Percentiles rank a stretch among this genome's conserved stretches.
Conservation (phyloP, 2,113 vertebrate species). For the Otocyon megalotis region DNA sequence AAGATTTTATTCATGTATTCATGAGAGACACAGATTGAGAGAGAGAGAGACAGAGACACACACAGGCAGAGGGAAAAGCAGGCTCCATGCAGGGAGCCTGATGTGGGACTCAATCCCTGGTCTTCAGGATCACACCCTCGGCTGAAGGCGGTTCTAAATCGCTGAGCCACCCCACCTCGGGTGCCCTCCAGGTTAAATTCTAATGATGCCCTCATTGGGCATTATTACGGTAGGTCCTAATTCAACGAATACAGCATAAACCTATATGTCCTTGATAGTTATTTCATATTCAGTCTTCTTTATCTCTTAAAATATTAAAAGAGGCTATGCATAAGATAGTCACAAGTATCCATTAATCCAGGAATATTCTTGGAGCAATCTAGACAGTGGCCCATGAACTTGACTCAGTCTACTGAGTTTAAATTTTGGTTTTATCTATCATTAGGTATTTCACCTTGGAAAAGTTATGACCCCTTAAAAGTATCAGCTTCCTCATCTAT, state of each 20-base stretch:
- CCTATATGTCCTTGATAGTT: background rate
- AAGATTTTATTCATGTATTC: too few species aligned
- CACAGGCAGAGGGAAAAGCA: too few species aligned
- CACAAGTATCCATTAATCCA: background rate
- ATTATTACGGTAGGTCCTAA: background rate
- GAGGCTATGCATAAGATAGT: background rate
- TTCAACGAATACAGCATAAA: background rate
- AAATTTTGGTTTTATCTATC: background rate
- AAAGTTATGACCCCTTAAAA: background rate
- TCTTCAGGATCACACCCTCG: too few species aligned
- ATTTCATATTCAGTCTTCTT: background rate
- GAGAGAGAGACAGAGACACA: too few species aligned
- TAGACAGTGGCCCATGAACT: rapidly evolving
- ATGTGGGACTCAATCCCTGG: too few species aligned
- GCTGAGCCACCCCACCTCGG: too few species aligned
- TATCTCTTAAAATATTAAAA: background rate
- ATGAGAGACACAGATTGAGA: too few species aligned
- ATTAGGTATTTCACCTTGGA: background rate
- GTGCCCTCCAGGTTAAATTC: background rate
- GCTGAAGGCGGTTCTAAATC: too few species aligned
- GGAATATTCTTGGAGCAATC: background rate
- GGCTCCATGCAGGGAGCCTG: too few species aligned
- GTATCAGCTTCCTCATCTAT: background rate
- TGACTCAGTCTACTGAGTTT: background rate
- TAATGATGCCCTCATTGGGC: background rate